phyloP scores from a whole-genome alignment of 2,113 vertebrate species.

The Hippocampus zosterae region DNA sequence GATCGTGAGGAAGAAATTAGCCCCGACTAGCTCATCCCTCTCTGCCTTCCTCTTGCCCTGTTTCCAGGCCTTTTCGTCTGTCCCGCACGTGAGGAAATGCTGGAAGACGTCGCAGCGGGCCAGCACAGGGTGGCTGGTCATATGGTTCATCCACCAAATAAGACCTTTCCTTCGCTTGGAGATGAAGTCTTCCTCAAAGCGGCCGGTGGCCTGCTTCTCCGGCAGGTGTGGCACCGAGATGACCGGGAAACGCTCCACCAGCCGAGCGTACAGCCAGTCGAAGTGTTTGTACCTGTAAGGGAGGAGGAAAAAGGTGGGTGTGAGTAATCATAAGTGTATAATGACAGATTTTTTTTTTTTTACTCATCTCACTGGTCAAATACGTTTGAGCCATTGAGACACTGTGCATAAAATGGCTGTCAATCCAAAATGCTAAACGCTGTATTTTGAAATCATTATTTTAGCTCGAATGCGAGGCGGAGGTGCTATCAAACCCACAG shows the following conservation, averaged over 20 bases:
- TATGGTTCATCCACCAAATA: conserved; percentile 98
- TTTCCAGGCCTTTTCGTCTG: conserved; percentile 94
- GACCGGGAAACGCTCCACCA: conserved; percentile 92
- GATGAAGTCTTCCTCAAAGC: conserved; percentile 97
- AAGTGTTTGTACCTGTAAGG: conserved; percentile 90
- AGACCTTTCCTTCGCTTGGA: conserved; percentile 92
- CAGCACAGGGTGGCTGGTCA: conserved; percentile 92
- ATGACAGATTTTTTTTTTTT: not conserved
- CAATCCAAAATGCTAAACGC: no score
- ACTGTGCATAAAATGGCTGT: no score
- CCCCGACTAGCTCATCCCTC: conserved; percentile 91
- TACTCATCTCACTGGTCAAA: no score
- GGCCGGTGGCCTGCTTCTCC: conserved; percentile 94
- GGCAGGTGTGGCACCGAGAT: conserved; percentile 95
- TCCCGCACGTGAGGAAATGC: conserved; percentile 89
- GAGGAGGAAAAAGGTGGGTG: not conserved
- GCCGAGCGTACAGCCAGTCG: conserved; percentile 91
- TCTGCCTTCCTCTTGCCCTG: conserved; percentile 94
- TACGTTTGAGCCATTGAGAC: no score
- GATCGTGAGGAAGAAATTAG: conserved; percentile 94
- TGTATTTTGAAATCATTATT: no score
- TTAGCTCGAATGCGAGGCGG: no score
- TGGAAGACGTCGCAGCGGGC: conserved; percentile 92
- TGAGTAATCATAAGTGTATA: not conserved
- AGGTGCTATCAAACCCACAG: no score